Evolutionary conservation across 30 jellyfish, hydroid and myxozoan genomes (phyloP).

Genomic region (Chironex yamaguchii): DNA sequence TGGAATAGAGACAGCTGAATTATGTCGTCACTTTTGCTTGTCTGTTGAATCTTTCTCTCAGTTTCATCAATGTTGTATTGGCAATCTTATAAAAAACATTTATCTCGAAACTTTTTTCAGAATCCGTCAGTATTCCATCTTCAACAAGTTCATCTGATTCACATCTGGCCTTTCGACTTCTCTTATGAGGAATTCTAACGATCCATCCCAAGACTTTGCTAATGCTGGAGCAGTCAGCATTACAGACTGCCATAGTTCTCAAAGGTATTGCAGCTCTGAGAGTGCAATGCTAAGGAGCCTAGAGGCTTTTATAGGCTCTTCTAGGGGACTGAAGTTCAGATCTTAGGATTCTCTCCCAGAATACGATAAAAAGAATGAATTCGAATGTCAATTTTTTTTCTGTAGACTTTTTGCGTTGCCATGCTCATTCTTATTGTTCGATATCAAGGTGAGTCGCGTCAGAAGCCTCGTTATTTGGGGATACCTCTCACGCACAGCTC

Average conservation of each 20-base stretch:
- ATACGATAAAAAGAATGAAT: constrained; percentile 15
- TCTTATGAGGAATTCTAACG: too few species aligned
- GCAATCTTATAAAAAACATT: constrained; percentile 14
- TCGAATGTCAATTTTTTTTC: too few species aligned
- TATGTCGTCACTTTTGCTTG: constrained; percentile 15
- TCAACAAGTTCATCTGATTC: constrained; percentile 19
- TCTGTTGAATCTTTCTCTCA: constrained; percentile 19
- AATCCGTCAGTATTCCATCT: constrained; percentile 12
- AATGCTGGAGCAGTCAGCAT: too few species aligned
- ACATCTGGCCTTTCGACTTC: constrained; percentile 24
- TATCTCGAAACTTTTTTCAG: constrained; percentile 9
- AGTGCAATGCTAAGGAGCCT: too few species aligned
- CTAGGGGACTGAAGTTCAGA: neutral
- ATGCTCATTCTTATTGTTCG: neutral
- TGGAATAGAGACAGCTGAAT: constrained; percentile 2
- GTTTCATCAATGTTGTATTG: constrained; percentile 47
- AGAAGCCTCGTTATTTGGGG: constrained; percentile 31
- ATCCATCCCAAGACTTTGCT: too few species aligned
- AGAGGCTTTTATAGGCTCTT: too few species aligned
- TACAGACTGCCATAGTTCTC: neutral
- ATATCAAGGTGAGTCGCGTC: constrained; percentile 17
- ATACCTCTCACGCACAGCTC: constrained; percentile 56
- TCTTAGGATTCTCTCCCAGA: constrained; percentile 21
- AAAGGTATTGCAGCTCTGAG: constrained; percentile 21
- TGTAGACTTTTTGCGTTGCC: constrained; percentile 6